phyloP scores from a whole-genome alignment of 2,797 vertebrate genomes.

The Ctenopoma multispine region DNA sequence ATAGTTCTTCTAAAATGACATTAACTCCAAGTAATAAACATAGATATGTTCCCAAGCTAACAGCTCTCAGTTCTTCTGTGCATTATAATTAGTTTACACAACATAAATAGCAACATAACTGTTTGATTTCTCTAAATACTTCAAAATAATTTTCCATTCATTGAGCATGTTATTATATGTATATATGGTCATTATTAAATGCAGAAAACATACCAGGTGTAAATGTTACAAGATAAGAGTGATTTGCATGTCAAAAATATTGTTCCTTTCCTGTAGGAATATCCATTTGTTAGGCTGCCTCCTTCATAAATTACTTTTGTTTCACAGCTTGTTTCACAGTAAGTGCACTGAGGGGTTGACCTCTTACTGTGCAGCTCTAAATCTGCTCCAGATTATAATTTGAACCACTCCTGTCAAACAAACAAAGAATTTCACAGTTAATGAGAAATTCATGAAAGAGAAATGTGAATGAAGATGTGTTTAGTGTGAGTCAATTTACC shows the following conservation, averaged over 20 bases:
- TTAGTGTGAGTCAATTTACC: constrained; percentile 57
- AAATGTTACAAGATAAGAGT: neutral
- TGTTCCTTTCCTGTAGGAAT: neutral
- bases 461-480: neutral
- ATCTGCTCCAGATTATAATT: constrained; percentile 81
- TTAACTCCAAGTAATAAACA: neutral
- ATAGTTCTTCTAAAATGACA: neutral
- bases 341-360: neutral
- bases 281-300: neutral
- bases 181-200: neutral
- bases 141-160: neutral
- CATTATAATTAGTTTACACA: constrained; percentile 7
- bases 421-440: constrained; percentile 16
- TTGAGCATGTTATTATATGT: neutral
- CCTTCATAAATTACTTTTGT: constrained; percentile 33
- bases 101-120: constrained; percentile 11
- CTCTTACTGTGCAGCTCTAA: constrained; percentile 44
- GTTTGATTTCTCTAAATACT: constrained; percentile 6
- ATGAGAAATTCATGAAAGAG: neutral
- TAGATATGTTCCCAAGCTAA: constrained; percentile 12
- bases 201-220: neutral
- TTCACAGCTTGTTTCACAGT: constrained; percentile 37
- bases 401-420: constrained; percentile 75
- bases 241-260: neutral
- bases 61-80: constrained; percentile 5